Conservation (phyloP, 2,113 vertebrate genomes). For the Pteropus alecto region DNA sequence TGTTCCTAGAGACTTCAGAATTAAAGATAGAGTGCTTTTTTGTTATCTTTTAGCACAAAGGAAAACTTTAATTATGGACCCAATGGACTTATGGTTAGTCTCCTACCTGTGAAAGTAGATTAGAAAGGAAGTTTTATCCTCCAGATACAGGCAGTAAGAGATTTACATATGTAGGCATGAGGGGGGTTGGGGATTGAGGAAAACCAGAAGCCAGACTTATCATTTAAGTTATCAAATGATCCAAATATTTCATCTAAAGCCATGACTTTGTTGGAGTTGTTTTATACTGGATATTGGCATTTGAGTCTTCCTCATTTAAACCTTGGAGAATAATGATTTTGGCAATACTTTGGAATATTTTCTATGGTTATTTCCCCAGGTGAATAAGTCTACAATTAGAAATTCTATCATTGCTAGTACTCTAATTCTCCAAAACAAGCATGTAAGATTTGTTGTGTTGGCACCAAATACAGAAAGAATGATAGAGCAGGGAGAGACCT, state of each 20-base stretch:
- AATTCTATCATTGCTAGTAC: not conserved
- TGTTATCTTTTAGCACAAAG: not conserved
- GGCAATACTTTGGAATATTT: not conserved
- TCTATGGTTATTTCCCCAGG: not conserved
- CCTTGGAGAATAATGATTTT: not conserved
- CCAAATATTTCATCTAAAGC: not conserved
- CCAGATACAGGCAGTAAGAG: not conserved
- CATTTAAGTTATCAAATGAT: not conserved
- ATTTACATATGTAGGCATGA: not conserved
- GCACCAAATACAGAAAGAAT: not conserved
- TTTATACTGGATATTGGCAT: not conserved
- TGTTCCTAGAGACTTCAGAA: slow-evolving; percentile 29
- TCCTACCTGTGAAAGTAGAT: slow-evolving; percentile 39
- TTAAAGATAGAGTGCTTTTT: not conserved
- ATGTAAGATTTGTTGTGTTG: not conserved
- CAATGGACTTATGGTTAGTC: not conserved
- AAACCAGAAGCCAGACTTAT: slow-evolving; percentile 4
- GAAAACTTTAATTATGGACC: slow-evolving; percentile 35
- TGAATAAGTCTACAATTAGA: not conserved
- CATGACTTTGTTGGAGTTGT: not conserved
- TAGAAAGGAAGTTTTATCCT: slow-evolving; percentile 57
- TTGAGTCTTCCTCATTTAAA: not conserved
- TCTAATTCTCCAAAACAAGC: not conserved
- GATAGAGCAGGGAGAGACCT: not conserved
- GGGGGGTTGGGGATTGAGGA: not conserved